Evolutionary conservation across 2,888 invertebrate species (phyloP), one percentile per base, ranked within the genome.

Genomic region (Lasioglossum lativentre): DNA sequence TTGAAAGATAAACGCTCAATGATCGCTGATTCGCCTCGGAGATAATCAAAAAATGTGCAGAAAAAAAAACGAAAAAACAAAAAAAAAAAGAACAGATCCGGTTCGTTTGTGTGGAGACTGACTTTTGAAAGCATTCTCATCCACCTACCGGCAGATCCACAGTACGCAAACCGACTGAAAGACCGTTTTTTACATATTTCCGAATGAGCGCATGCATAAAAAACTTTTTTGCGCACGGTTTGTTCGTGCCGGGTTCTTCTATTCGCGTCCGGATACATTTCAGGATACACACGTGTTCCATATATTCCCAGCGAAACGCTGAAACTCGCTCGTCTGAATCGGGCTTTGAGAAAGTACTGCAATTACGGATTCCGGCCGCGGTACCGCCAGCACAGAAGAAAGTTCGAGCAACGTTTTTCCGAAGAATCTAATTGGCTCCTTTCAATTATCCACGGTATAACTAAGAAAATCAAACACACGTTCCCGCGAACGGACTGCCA

Each of bases 281-380:
- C 66, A 8, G 34, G 34, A 34, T 34, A 5, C 34, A 19, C 8
- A n/a, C n/a, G n/a, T n/a, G 66, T 34, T 34, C 19, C 34, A 23
- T 34, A 63, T 63, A n/a, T n/a, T n/a, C 16, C 16, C 19, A 6
- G 34, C 66, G 19, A 5, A 34, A 30, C 8, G 34, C 10, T 19
- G 23, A 23, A 38, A 68, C 68, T 38, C 68, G 68, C 68, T 68
- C 68, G 68, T 68, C 68, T 68, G 68, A 68, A 68, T 38, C 68
- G 38, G 23, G 68, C 68, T 68, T 8, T 10, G 10, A 10, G 68
- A 68, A 68, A 38, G 38, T 5, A 23, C 68, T 23, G 68, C 68
- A 14, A 68, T 19, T 19, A 10, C 19, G 34, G 23, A 12, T 68
- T 68, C 63, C 16, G 63, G 63, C 2, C 66, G 68, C 10, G 10